Evolutionary conservation across 2,113 vertebrate genomes (phyloP), one percentile per base, ranked within the genome.

Genomic region (Thinocorus orbignyianus): DNA sequence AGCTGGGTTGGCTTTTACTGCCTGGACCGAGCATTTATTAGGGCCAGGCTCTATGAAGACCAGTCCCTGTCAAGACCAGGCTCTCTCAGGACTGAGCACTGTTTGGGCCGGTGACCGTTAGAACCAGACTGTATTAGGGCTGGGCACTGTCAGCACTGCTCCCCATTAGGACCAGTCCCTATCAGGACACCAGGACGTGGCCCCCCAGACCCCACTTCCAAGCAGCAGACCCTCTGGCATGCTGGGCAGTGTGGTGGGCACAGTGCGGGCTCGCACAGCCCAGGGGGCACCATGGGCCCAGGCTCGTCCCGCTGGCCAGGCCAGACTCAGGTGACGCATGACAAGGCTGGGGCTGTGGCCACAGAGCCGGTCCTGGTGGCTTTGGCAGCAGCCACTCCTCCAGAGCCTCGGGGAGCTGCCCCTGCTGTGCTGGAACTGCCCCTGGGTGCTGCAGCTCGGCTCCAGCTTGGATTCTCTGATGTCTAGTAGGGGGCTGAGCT

Each of bases 161-260:
- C n/a, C n/a, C n/a, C n/a, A 4, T 31, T 8, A 46, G 78, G 25
- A 57, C 41, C 1, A 3, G 25, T 14, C 30, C 28, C 31, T n/a
- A n/a, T 52, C 3, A 46, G 18, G 31, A 46, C 16, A 15, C 13
- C 25, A 14, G 42, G 23, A 12, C 18, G 20, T 1, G 22, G 6
- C 4, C 12, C 18, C 28, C 23, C 26, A 3, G 12, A 9, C 3
- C 23, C 33, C 69, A 20, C 1, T 35, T 3, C 17, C 48, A 2
- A 7, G 57, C 37, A 0, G 30, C 1, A 4, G 81, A 42, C 26
- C 7, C 28, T 6, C 11, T 0, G 0, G 17, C 1, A 5, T 74
- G 81, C 35, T 4, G 1, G 49, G 70, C 49, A 42, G 26, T 0
- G 1, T 4, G 42, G 28, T 1, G 1, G 44, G 37, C 37, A 9